Evolutionary conservation across 37 sponge, comb jelly and placozoan genomes (phyloP), one percentile per base, ranked within the genome.

Genomic region (Eunapius fragilis): DNA sequence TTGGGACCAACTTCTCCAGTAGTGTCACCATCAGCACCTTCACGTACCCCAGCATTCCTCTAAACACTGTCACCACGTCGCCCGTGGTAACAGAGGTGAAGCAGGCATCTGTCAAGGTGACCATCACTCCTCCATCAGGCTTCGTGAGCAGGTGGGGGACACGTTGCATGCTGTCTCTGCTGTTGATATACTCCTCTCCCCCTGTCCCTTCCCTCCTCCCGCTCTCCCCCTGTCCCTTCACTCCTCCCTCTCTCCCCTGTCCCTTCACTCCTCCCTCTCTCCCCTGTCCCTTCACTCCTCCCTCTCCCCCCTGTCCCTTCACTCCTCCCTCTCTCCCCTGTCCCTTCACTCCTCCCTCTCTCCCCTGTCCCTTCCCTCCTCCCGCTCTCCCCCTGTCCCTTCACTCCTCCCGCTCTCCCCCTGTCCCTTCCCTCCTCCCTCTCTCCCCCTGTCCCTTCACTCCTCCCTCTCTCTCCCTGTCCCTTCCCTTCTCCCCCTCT

Each of bases 201-300:
- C 30, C 68, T 31, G 37, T 37, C 49, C 33, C 34, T 25, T 14
- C 14, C 7, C 37, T 68, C 81, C 50, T 48, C 47, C 50, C 48
- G 3, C 14, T 25, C 79, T 78, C n/a, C 41, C 32, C 9, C 14
- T 25, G 58, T 78, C n/a, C 41, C 32, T 0, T 67, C 35, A 67
- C 33, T 34, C 67, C 80, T 79, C 35, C 80, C 24, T 27, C 37
- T 58, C 87, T 30, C 70, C n/a, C n/a, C n/a, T 75, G 33, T 75
- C 69, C 67, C 30, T 80, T 81, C n/a, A 49, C 47, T 25, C 72
- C 74, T 24, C 67, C 67, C 14, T 3, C 6, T 5, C 24, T 49
- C 6, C 41, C 6, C n/a, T n/a, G n/a, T n/a, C 41, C 6, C 41
- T 6, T 9, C 41, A 41, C 41, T 6, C 41, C 41, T 41, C 41